These are phyloP conservation scores for Drosophila anceps DNA, from an alignment of 2,888 invertebrate species.

Conservation along the genomic window DNA sequence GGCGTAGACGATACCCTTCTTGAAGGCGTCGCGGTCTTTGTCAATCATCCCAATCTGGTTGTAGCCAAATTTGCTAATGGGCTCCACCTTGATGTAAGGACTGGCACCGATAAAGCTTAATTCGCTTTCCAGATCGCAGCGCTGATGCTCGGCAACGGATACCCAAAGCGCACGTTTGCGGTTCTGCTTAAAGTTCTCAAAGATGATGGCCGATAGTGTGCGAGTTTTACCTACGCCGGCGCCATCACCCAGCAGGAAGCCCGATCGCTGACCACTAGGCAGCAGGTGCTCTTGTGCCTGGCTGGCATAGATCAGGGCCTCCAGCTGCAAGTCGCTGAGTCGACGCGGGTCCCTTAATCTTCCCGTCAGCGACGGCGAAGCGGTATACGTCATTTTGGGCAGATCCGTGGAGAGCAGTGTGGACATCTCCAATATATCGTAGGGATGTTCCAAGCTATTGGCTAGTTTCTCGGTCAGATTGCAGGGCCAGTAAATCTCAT, in stretches of 20 bases:
- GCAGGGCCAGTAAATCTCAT: constrained; percentile 98
- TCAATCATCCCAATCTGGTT: constrained; percentile 91
- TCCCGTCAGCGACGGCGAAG: constrained; percentile 93
- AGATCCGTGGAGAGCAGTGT: constrained; percentile 98
- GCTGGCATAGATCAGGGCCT: constrained; percentile 98
- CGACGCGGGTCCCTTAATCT: constrained; percentile 92
- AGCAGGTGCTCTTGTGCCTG: constrained; percentile 97
- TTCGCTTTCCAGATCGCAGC: constrained; percentile 98
- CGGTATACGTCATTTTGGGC: constrained; percentile 94
- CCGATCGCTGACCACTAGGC: constrained; percentile 95
- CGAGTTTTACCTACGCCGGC: constrained; percentile 99
- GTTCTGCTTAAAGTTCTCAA: constrained; percentile 97
- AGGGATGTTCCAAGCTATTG: constrained; percentile 93
- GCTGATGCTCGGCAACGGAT: constrained; percentile 99
- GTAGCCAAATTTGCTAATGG: constrained; percentile 98
- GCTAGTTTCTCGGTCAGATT: constrained; percentile 83
- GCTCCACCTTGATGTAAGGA: constrained; percentile 93
- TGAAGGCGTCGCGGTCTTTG: constrained; percentile 92
- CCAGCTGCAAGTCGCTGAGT: constrained; percentile 97
- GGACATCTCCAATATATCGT: constrained; percentile 99
- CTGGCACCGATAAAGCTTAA: constrained; percentile 96
- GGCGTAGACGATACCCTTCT: constrained; percentile 97
- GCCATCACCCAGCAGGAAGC: constrained; percentile 98
- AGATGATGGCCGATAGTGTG: constrained; percentile 98
- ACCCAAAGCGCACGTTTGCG: constrained; percentile 98